Evolutionary conservation across 1,140 invertebrate species (phyloP), one percentile per base, ranked within the genome.

Genomic region (Sarcophaga bullata): DNA sequence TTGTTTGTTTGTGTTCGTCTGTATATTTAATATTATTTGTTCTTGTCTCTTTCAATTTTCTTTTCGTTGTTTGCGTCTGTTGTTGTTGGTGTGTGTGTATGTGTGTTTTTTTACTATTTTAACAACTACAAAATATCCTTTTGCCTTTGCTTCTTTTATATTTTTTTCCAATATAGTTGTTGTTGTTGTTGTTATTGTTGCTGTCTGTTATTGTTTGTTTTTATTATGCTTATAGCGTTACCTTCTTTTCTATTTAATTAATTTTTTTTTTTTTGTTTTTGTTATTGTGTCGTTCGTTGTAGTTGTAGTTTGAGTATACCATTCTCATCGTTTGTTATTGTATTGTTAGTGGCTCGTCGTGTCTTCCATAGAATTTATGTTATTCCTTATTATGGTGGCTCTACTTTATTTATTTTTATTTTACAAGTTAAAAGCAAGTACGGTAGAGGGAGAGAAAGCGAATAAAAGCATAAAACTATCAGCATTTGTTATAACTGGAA

Each of bases 171-270:
- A 37, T 37, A 37, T 37, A 37, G 25, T 37, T 19, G 17, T 25
- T 58, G 54, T 58, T 58, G 11, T 58, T 15, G 54, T 8, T 58
- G 15, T n/a, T 58, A 13, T 13, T 58, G 54, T 58, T 58, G 15
- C 1, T 58, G 11, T 58, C 1, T 15, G 13, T 15, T 58, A 13
- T 13, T 4, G 15, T 58, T 58, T n/a, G 7, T 58, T 25, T 19
- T 68, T 68, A 68, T 17, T 68, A 68, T 68, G 62, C 62, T 68
- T 68, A 68, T 68, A 68, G 62, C 62, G 17, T 68, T 68, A 68
- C n/a, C 62, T 68, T 68, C 25, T 37, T 68, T 58, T 68, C 19
- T 68, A 68, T 68, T 68, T 68, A 68, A 68, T 68, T 68, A 68
- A 68, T 68, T 68, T 68, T n/a, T n/a, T n/a, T n/a, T n/a, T n/a